A percentile compares a stretch with the other conserved stretches of the same genome.
Evolutionary conservation across 2,113 vertebrate species (phyloP).

Genomic region (Climacteris rufus): DNA sequence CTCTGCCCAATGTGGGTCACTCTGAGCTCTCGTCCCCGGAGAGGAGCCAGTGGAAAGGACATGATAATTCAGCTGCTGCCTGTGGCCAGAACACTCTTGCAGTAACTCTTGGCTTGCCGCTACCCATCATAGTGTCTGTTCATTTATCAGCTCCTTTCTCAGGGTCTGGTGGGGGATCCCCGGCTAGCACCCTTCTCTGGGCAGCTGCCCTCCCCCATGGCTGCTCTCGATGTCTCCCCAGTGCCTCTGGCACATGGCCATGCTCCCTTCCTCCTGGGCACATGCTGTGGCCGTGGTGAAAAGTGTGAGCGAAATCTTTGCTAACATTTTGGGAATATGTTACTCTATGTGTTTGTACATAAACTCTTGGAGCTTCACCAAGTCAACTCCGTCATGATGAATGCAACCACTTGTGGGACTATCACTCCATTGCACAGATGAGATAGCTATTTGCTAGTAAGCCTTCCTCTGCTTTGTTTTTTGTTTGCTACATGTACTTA

Average conservation of each 20-base stretch:
- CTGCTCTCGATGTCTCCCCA: not conserved
- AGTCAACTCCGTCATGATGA: not conserved
- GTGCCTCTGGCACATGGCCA: not conserved
- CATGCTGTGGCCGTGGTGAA: not conserved
- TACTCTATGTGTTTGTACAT: not conserved
- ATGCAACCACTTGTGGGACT: not conserved
- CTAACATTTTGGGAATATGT: not conserved
- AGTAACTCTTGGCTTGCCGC: not conserved
- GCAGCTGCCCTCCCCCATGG: not conserved
- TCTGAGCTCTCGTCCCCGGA: not conserved
- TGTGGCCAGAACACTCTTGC: not conserved
- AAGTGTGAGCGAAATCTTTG: accelerated
- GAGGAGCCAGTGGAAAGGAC: not conserved
- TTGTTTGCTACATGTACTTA: not conserved
- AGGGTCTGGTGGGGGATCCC: not conserved
- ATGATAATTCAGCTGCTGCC: not conserved
- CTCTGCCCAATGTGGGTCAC: not conserved
- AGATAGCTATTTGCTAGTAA: not conserved
- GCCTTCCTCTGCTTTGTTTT: not conserved
- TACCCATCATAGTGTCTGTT: not conserved
- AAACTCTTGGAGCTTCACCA: not conserved
- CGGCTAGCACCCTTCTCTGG: not conserved
- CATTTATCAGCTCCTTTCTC: not conserved
- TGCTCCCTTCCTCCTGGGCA: accelerated
- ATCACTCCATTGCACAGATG: not conserved